Percentiles rank a stretch among this genome's conserved stretches.
Conservation (phyloP, 2,113 vertebrate genomes). For the human (Homo sapiens) region DNA sequence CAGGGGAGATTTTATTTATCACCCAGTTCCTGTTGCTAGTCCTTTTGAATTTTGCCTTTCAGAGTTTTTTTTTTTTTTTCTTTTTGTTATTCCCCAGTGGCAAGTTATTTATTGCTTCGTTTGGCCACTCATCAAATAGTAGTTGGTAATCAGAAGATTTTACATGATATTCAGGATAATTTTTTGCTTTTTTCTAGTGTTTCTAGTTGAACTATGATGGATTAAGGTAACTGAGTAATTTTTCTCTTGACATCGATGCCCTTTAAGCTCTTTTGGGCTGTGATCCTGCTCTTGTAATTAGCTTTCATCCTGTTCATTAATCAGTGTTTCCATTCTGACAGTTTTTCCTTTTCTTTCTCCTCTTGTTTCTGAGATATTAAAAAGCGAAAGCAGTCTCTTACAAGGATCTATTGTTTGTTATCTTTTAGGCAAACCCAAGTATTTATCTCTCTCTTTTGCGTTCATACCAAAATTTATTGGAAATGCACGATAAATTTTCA, state of each 20-base stretch:
- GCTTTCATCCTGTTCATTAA: neutral
- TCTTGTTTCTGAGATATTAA: neutral
- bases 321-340: neutral
- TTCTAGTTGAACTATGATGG: neutral
- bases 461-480: constrained; percentile 5
- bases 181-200: neutral
- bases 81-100: neutral
- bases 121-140: neutral
- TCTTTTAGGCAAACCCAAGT: neutral
- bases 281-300: neutral
- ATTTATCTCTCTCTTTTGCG: neutral
- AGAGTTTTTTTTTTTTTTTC: neutral
- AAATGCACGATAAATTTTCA: neutral
- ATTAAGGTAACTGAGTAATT: neutral
- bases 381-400: neutral
- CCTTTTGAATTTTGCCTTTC: neutral
- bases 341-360: neutral
- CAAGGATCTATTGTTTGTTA: neutral
- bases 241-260: neutral
- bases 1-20: neutral
- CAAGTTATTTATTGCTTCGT: neutral
- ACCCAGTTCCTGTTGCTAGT: neutral
- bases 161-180: neutral
- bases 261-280: neutral
- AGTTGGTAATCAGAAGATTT: neutral